phyloP scores from a whole-genome alignment of 2,797 vertebrate genomes.

The Scomberomorus guttatus region DNA sequence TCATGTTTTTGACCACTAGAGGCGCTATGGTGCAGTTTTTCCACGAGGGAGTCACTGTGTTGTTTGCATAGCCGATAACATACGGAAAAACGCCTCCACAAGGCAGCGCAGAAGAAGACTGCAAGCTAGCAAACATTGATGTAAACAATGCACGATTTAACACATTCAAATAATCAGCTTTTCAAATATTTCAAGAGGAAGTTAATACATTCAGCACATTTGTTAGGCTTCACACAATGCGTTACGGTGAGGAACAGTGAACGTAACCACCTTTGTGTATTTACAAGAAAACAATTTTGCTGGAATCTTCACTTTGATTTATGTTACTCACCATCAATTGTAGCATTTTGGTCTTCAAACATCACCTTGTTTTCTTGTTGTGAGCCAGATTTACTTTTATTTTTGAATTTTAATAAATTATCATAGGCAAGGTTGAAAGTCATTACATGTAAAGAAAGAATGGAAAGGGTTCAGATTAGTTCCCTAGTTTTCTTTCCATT shows the following conservation, averaged over 20 bases:
- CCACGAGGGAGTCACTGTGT: background rate
- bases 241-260: too few species aligned
- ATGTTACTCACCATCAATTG: background rate
- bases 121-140: too few species aligned
- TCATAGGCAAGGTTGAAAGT: constrained; percentile 26
- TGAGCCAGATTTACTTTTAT: constrained; percentile 13
- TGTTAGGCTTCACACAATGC: too few species aligned
- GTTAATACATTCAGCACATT: too few species aligned
- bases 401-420: constrained; percentile 33
- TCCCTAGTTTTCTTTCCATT: background rate
- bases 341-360: constrained; percentile 13
- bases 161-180: too few species aligned
- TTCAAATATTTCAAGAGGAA: too few species aligned
- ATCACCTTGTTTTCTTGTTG: background rate
- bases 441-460: constrained; percentile 23
- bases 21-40: background rate
- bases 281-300: background rate
- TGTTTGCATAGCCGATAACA: background rate
- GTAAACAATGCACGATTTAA: too few species aligned
- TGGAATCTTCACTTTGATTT: background rate
- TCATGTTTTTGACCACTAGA: background rate
- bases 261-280: too few species aligned
- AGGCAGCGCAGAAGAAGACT: too few species aligned
- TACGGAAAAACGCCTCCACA: too few species aligned
- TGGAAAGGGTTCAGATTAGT: background rate